A percentile compares a stretch with the other conserved stretches of the same genome.
Conservation (phyloP, 1,140 invertebrate genomes). For the Drosophila navojoa region DNA sequence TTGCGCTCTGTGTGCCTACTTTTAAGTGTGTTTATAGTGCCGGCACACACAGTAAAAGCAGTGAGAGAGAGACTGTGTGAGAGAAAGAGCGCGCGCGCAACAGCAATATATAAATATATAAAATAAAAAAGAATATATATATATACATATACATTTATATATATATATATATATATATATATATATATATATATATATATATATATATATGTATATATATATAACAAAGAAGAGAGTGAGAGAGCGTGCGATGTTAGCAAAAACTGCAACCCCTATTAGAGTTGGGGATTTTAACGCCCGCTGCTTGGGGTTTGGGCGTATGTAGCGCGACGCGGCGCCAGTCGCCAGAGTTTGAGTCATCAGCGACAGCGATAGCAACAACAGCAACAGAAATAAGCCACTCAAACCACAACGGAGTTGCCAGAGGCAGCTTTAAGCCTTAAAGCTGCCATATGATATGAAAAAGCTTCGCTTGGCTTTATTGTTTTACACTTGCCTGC, state of each 20-base stretch:
- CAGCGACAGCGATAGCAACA: conserved; percentile 39
- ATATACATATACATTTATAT: background rate
- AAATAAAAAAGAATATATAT: background rate
- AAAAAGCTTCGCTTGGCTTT: conserved; percentile 54
- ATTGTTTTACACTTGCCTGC: conserved; percentile 38
- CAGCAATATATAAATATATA: conserved; percentile 27
- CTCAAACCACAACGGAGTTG: conserved; percentile 31
- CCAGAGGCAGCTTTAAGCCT: conserved; percentile 60
- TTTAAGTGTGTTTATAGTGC: conserved; percentile 68
- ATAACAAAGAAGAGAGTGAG: conserved; percentile 2
- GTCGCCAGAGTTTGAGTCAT: conserved; percentile 75
- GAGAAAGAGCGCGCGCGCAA: conserved; percentile 71
- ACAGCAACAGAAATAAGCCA: conserved; percentile 19
- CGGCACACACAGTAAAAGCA: conserved; percentile 71
- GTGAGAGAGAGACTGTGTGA: conserved; percentile 53
- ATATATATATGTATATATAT: background rate
- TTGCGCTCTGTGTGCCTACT: conserved; percentile 51
- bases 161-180: background rate
- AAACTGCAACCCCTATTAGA: conserved; percentile 77
- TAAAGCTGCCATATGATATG: conserved; percentile 54
- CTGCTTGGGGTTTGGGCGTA: conserved; percentile 35
- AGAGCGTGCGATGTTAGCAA: conserved; percentile 50
- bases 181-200: background rate
- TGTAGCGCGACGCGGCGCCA: conserved; percentile 61
- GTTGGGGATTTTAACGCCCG: conserved; percentile 68